Conservation (phyloP, 2,113 vertebrate genomes). For the Agelaius phoeniceus region DNA sequence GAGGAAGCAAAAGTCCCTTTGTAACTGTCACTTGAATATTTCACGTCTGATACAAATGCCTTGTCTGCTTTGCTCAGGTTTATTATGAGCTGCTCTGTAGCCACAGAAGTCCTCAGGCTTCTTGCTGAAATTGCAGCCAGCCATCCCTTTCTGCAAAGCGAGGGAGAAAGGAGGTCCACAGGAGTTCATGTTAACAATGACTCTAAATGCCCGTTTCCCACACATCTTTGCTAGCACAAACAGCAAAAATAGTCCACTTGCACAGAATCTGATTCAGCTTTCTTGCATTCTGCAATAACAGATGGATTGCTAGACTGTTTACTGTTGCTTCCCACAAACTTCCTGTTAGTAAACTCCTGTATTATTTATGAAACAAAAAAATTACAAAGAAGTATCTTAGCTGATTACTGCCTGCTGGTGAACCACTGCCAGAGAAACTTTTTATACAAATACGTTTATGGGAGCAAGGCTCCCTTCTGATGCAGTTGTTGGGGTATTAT, state of each 20-base stretch:
- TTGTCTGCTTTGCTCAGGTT: background rate
- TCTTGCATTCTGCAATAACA: slow-evolving; percentile 76
- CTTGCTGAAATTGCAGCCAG: background rate
- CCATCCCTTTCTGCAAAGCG: accelerated
- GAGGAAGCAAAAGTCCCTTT: background rate
- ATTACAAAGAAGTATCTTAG: slow-evolving; percentile 74
- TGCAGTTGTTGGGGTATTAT: background rate
- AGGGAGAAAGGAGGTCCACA: background rate
- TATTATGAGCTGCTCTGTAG: background rate
- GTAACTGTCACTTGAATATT: background rate
- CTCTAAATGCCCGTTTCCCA: slow-evolving; percentile 63
- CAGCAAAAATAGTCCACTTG: slow-evolving; percentile 56
- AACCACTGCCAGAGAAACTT: slow-evolving; percentile 67
- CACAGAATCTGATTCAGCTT: slow-evolving; percentile 74
- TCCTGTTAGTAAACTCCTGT: slow-evolving; percentile 82
- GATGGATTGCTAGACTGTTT: slow-evolving; percentile 81
- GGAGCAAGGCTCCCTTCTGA: slow-evolving; percentile 1
- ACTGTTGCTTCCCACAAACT: slow-evolving; percentile 79
- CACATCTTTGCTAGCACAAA: slow-evolving; percentile 61
- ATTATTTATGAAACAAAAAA: slow-evolving; percentile 84
- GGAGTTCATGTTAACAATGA: slow-evolving; percentile 51
- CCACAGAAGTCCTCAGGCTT: background rate
- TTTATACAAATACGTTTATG: slow-evolving; percentile 5
- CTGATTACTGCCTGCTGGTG: slow-evolving; percentile 73
- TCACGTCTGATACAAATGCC: background rate